Base-by-base conservation (phyloP, 2,888 invertebrate genomes). In the Urechis unicinctus region DNA sequence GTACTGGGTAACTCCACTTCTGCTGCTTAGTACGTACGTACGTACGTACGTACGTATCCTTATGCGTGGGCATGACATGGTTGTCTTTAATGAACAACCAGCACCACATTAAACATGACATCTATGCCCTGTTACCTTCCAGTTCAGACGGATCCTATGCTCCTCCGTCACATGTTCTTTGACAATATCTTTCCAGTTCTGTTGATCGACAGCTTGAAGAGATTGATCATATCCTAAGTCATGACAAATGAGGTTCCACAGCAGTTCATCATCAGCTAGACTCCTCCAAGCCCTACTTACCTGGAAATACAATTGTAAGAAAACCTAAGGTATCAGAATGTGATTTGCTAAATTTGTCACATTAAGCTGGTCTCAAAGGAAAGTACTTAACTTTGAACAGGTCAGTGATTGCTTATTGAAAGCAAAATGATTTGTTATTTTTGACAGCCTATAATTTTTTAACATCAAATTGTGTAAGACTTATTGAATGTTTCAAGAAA, bases 271-370 rank as follows among this genome's bases (percentile, higher is more conserved):
- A 50, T 73, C 72, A 1, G 74, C 71, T 30, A 75, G 56, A 56
- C 66, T 70, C 56, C 62, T 58, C 75, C 75, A 75, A 36, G 71
- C 69, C 54, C 61, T 67, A 55, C 74, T 74, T 4, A 75, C 75
- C 75, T 75, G 56, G 3, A 50, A 42, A 22, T 31, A 26, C 3
- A n/a, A n/a, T n/a, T n/a, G n/a, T n/a, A n/a, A n/a, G n/a, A n/a
- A n/a, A n/a, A n/a, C n/a, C n/a, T n/a, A n/a, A n/a, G n/a, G n/a
- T n/a, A n/a, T n/a, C n/a, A n/a, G n/a, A n/a, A n/a, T n/a, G n/a
- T n/a, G n/a, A n/a, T n/a, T n/a, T n/a, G n/a, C n/a, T n/a, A n/a
- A n/a, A n/a, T n/a, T n/a, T n/a, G n/a, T n/a, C n/a, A n/a, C n/a
- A n/a, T n/a, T n/a, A n/a, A n/a, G n/a, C n/a, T n/a, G n/a, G n/a